A percentile compares a stretch with the other conserved stretches of the same genome.
Conservation (phyloP, 2,797 vertebrate species). For the Pangasius djambal region DNA sequence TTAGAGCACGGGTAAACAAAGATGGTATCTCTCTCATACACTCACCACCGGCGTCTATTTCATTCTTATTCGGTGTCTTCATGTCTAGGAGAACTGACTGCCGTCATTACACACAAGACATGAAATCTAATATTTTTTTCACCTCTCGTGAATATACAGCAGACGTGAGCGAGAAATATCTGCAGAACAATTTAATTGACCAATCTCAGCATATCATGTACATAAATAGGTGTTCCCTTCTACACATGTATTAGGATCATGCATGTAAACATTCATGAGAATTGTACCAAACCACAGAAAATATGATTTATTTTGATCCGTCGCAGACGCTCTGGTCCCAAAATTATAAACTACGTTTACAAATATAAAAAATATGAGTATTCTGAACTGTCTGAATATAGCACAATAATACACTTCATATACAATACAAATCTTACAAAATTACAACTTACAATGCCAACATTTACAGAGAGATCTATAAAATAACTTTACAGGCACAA, state of each 20-base stretch:
- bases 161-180: not conserved
- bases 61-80: conserved; percentile 19
- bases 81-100: not conserved
- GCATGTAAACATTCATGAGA: conserved; percentile 42
- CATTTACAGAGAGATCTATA: conserved; percentile 45
- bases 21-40: conserved; percentile 39
- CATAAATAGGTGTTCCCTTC: conserved; percentile 14
- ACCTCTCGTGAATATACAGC: not conserved
- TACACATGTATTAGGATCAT: conserved; percentile 12
- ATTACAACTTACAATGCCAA: not conserved
- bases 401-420: not conserved
- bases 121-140: not conserved
- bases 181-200: conserved; percentile 51
- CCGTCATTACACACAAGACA: not conserved
- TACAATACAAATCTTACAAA: not conserved
- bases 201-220: not conserved
- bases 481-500: conserved; percentile 53
- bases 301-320: conserved; percentile 19
- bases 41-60: not conserved
- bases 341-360: not conserved
- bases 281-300: not conserved
- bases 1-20: conserved; percentile 59
- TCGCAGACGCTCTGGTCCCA: not conserved
- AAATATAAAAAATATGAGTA: conserved; percentile 16
- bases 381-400: not conserved